Percentiles rank a stretch among this genome's conserved stretches.
These are phyloP conservation scores for Scomber scombrus DNA, from an alignment of 2,113 vertebrate genomes.

Conservation along the genomic window DNA sequence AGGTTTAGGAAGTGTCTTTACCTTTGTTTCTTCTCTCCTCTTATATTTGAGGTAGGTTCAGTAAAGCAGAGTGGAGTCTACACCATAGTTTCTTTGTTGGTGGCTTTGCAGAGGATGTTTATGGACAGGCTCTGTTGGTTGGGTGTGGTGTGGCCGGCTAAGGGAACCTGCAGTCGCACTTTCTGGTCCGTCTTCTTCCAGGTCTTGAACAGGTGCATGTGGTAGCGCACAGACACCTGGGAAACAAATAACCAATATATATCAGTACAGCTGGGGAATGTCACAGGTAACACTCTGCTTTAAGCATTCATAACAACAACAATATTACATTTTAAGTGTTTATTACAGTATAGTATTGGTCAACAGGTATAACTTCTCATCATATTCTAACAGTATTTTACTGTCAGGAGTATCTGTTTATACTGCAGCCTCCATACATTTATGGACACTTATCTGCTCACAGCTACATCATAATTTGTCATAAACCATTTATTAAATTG, in stretches of 20 bases:
- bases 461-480: too few species aligned
- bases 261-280: background rate
- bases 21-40: background rate
- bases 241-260: background rate
- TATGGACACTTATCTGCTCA: too few species aligned
- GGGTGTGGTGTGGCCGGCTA: background rate
- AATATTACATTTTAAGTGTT: too few species aligned
- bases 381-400: too few species aligned
- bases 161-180: constrained; percentile 73
- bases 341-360: too few species aligned
- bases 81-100: constrained; percentile 77
- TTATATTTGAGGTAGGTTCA: background rate
- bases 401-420: too few species aligned
- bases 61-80: constrained; percentile 14
- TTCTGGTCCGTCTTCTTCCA: constrained; percentile 77
- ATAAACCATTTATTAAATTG: too few species aligned
- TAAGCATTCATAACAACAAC: too few species aligned
- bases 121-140: constrained; percentile 29
- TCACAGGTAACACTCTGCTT: too few species aligned
- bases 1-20: background rate
- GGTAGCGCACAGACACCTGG: constrained; percentile 81
- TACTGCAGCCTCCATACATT: too few species aligned
- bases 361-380: too few species aligned
- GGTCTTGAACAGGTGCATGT: constrained; percentile 73
- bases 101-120: constrained; percentile 56